Base-by-base conservation (phyloP, 2,113 vertebrate species). In the Eubucco bourcierii region DNA sequence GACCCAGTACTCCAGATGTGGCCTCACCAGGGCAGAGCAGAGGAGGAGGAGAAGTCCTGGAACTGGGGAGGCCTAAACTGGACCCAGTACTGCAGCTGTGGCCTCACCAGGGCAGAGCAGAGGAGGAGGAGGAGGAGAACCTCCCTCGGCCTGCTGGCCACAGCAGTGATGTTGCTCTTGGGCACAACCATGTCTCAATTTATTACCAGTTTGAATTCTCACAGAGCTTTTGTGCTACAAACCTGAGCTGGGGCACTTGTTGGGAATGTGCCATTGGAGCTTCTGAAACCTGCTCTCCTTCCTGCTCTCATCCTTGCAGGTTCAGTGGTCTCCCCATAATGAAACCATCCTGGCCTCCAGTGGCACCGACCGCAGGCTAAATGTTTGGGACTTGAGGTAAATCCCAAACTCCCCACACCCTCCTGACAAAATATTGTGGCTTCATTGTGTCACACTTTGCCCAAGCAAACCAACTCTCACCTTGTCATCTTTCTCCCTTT, bases 241-340 rank as follows among this genome's bases (percentile, higher is more conserved):
- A 59, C 15, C 3, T 7, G 17, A 29, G 28, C 2, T 12, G 28
- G 28, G 29, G 10, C 9, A 39, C 15, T 55, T 31, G 14, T 47
- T 72, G 31, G 25, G n/a, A 23, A 3, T 53, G 12, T 70, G 5
- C 1, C 1, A 15, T 60, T 39, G 4, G 9, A 61, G 23, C 24
- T 86, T 44, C 29, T 56, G 15, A 11, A 58, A 67, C 23, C 10
- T 41, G 6, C 66, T 7, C 41, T 20, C 25, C 20, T 73, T 53
- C 34, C 37, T 12, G 2, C 72, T 44, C 21, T 80, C 47, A 1
- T 95, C 66, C 56, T 28, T 71, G 47, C 80, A 99, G 99, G 99
- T 99, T 88, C 99, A 99, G 96, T 99, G 99, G 99, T 99, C 99
- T 47, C 99, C 99, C 88, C 99, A 99, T 88, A 99, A 99, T 28